Percentiles rank a stretch among this genome's conserved stretches.
Evolutionary conservation across 2,888 invertebrate species (phyloP).

Genomic region (Lithosia quadra): DNA sequence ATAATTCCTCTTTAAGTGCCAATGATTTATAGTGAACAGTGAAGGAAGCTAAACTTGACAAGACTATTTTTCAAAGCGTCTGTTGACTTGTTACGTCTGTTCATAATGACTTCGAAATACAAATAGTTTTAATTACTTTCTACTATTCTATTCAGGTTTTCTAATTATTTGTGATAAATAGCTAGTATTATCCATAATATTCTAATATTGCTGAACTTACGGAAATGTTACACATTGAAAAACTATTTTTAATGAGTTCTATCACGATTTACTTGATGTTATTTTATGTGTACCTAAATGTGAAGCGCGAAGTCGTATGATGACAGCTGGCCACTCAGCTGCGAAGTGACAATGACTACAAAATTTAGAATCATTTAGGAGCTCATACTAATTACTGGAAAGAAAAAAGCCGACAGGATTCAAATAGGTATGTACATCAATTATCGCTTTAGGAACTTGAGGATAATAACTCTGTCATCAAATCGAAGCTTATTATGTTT

Average conservation of each 20-base stretch:
- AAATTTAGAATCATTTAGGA: neutral
- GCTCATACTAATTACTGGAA: neutral
- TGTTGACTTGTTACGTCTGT: slow-evolving; percentile 18
- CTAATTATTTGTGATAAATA: neutral
- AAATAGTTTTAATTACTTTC: neutral
- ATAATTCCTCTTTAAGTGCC: slow-evolving; percentile 33
- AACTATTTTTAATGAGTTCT: too few relatives aligned
- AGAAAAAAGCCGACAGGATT: slow-evolving; percentile 11
- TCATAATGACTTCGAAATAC: slow-evolving; percentile 16
- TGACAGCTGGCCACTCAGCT: too few relatives aligned
- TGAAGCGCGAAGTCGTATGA: too few relatives aligned
- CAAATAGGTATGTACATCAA: slow-evolving; percentile 55
- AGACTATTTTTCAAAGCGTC: slow-evolving; percentile 47
- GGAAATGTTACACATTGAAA: too few relatives aligned
- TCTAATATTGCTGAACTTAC: too few relatives aligned
- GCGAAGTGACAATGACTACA: too few relatives aligned
- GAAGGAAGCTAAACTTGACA: slow-evolving; percentile 43
- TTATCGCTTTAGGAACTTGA: slow-evolving; percentile 29
- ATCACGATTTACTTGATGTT: too few relatives aligned
- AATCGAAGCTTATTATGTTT: slow-evolving; percentile 41
- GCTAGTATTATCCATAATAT: too few relatives aligned
- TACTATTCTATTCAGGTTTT: neutral
- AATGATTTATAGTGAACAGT: slow-evolving; percentile 36
- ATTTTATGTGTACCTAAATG: too few relatives aligned
- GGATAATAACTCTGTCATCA: slow-evolving; percentile 54